A percentile compares a stretch with the other conserved stretches of the same genome.
Evolutionary conservation across 2,113 vertebrate genomes (phyloP).

Genomic region (Castor canadensis): DNA sequence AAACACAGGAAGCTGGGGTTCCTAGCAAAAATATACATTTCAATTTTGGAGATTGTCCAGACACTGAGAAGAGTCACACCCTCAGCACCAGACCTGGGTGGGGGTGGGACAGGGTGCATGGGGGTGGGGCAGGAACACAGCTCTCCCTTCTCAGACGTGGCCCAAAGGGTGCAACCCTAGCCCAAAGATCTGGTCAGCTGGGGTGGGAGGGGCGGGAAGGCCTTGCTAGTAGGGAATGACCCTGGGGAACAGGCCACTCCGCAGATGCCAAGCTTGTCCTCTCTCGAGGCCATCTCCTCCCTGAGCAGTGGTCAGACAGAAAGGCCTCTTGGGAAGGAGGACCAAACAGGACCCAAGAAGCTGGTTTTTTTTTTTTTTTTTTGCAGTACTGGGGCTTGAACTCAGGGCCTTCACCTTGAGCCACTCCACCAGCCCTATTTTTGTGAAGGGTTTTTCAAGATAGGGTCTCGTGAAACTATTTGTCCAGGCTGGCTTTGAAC

Average conservation of each 20-base stretch:
- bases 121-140: not conserved
- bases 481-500: too few relatives aligned
- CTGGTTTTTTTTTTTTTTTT: not conserved
- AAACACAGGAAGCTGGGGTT: slow-evolving; percentile 86
- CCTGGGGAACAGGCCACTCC: not conserved
- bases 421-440: too few relatives aligned
- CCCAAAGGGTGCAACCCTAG: not conserved
- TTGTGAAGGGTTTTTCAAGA: too few relatives aligned
- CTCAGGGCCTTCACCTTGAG: too few relatives aligned
- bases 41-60: slow-evolving; percentile 81
- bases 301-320: not conserved
- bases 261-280: not conserved
- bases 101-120: not conserved
- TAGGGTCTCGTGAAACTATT: too few relatives aligned
- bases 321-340: not conserved
- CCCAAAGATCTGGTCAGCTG: not conserved
- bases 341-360: not conserved
- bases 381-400: too few relatives aligned
- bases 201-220: not conserved
- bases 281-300: not conserved
- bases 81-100: slow-evolving; percentile 21
- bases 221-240: not conserved
- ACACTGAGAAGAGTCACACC: slow-evolving; percentile 62
- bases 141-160: slow-evolving; percentile 34
- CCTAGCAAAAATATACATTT: slow-evolving; percentile 91